Conservation (phyloP, 2,888 invertebrate species). For the Melolontha melolontha region DNA sequence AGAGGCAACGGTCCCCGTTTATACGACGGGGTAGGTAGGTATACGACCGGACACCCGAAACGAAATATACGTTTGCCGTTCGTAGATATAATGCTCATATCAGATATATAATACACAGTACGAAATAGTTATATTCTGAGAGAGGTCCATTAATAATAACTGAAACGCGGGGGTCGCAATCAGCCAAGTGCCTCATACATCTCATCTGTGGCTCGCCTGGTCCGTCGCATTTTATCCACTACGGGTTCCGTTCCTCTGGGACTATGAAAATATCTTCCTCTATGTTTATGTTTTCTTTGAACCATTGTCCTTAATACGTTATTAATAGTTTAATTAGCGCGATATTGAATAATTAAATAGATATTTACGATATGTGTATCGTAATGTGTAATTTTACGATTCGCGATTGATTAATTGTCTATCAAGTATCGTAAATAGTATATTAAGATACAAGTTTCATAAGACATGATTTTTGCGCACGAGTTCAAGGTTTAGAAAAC, state of each 20-base stretch:
- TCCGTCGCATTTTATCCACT: slow-evolving; percentile 36
- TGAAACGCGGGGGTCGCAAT: slow-evolving; percentile 52
- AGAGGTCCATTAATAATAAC: slow-evolving; percentile 55
- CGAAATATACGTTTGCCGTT: not conserved
- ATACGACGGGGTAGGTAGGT: too few species aligned
- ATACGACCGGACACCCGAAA: too few species aligned
- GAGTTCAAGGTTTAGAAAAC: too few species aligned
- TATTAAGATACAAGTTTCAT: too few species aligned
- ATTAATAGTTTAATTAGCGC: too few species aligned
- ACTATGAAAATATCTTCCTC: slow-evolving; percentile 31
- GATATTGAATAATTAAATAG: too few species aligned
- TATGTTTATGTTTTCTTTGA: slow-evolving; percentile 17
- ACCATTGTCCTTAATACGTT: too few species aligned
- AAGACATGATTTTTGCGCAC: too few species aligned
- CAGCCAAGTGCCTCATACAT: slow-evolving; percentile 49
- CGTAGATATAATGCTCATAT: slow-evolving; percentile 3
- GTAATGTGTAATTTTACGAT: too few species aligned
- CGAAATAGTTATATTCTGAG: slow-evolving; percentile 54
- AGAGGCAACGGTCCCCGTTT: slow-evolving; percentile 1
- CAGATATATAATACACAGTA: slow-evolving; percentile 34
- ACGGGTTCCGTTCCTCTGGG: slow-evolving; percentile 28
- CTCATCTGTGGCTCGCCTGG: slow-evolving; percentile 40
- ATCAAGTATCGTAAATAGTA: too few species aligned
- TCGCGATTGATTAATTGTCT: too few species aligned
- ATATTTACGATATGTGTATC: too few species aligned